Evolutionary conservation across 2,797 vertebrate species (phyloP).

Genomic region (Columba guinea): DNA sequence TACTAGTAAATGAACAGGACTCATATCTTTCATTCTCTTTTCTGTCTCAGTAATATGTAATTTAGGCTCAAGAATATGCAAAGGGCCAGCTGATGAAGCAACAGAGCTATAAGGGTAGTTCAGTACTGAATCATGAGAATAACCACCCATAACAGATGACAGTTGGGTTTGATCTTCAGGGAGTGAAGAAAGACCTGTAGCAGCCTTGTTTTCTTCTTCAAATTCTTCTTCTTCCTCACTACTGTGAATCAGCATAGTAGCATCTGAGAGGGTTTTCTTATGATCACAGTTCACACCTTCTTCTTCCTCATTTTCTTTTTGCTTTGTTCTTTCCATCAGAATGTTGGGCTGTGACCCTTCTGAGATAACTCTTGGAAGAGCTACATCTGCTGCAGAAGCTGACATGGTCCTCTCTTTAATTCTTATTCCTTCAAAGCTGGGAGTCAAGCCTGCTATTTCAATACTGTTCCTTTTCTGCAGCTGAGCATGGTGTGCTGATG

Average conservation of each 20-base stretch:
- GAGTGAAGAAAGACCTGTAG: conserved; percentile 63
- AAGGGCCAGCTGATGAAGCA: conserved; percentile 70
- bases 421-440: conserved; percentile 88
- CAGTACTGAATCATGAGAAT: conserved; percentile 79
- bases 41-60: conserved; percentile 80
- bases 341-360: conserved; percentile 84
- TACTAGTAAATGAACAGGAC: conserved; percentile 60
- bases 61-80: conserved; percentile 86
- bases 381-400: conserved; percentile 83
- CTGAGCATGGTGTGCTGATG: conserved; percentile 80
- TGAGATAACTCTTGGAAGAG: conserved; percentile 65
- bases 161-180: conserved; percentile 77
- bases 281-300: conserved; percentile 84
- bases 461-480: conserved; percentile 94
- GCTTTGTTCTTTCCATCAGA: conserved; percentile 82
- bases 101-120: conserved; percentile 82
- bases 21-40: conserved; percentile 68
- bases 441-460: conserved; percentile 89
- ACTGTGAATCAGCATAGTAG: conserved; percentile 98
- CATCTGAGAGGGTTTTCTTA: conserved; percentile 94
- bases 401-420: conserved; percentile 90
- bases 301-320: conserved; percentile 76
- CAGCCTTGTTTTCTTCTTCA: conserved; percentile 83
- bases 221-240: conserved; percentile 93
- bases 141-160: conserved; percentile 73